Evolutionary conservation across 1,140 invertebrate genomes (phyloP).

Genomic region (Drosophila pseudoananassae): DNA sequence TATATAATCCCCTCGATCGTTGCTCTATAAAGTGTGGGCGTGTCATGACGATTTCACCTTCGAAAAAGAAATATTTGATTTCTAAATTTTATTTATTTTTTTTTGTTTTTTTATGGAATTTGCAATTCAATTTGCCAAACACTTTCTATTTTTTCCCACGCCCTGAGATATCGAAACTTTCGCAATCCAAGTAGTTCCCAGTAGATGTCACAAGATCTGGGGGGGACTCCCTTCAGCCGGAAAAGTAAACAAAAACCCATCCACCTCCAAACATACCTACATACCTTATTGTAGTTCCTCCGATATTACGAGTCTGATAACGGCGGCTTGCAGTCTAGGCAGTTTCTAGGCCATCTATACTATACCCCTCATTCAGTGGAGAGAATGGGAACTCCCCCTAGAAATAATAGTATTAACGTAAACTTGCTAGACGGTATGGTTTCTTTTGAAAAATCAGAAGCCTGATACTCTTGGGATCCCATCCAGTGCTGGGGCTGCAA

Average conservation of each 20-base stretch:
- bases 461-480: background rate
- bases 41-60: slow-evolving; percentile 39
- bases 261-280: no score
- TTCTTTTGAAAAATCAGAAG: background rate
- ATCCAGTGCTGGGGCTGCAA: no score
- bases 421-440: background rate
- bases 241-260: background rate
- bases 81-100: background rate
- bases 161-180: slow-evolving; percentile 34
- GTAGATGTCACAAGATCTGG: background rate
- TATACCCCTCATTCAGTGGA: background rate
- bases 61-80: background rate
- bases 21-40: slow-evolving; percentile 24
- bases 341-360: background rate
- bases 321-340: background rate
- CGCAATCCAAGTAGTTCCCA: background rate
- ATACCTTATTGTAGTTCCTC: background rate
- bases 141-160: slow-evolving; percentile 78
- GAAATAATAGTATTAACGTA: background rate
- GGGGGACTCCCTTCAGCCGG: no score
- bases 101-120: slow-evolving; percentile 11
- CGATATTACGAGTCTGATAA: background rate
- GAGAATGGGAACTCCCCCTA: background rate
- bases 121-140: slow-evolving; percentile 49
- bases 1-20: background rate